Evolutionary conservation across 2,797 vertebrate species (phyloP).

Genomic region (Syndactyla subalaris): DNA sequence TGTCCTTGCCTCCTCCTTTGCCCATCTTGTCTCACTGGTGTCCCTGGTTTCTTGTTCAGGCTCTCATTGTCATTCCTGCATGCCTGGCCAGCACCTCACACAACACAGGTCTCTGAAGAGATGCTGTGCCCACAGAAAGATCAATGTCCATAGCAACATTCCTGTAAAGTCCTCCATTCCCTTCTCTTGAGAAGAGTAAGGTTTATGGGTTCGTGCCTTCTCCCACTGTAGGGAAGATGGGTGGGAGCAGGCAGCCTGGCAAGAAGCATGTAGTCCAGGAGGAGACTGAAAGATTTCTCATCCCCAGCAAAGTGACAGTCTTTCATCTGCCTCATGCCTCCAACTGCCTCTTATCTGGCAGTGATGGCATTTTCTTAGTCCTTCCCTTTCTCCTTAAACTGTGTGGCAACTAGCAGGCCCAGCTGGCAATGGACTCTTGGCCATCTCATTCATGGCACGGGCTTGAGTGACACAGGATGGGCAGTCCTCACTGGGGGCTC

Average conservation of each 20-base stretch:
- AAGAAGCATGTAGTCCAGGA: neutral
- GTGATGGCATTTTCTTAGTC: neutral
- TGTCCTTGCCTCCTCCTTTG: neutral
- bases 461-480: neutral
- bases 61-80: fast-evolving
- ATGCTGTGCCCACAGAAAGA: neutral
- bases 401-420: neutral
- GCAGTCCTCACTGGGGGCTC: neutral
- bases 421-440: neutral
- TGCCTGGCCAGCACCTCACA: neutral
- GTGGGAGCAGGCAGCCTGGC: neutral
- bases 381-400: neutral
- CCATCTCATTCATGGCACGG: neutral
- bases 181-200: neutral
- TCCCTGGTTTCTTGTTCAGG: neutral
- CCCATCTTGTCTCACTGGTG: neutral
- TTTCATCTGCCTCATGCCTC: neutral
- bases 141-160: neutral
- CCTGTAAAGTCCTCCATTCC: neutral
- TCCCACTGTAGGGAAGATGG: neutral
- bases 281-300: neutral
- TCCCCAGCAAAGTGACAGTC: neutral
- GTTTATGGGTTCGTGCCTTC: neutral
- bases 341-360: neutral
- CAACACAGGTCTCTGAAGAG: neutral